Evolutionary conservation across 2,113 vertebrate genomes (phyloP), one percentile per base, ranked within the genome.

Genomic region (Panurus biarmicus): DNA sequence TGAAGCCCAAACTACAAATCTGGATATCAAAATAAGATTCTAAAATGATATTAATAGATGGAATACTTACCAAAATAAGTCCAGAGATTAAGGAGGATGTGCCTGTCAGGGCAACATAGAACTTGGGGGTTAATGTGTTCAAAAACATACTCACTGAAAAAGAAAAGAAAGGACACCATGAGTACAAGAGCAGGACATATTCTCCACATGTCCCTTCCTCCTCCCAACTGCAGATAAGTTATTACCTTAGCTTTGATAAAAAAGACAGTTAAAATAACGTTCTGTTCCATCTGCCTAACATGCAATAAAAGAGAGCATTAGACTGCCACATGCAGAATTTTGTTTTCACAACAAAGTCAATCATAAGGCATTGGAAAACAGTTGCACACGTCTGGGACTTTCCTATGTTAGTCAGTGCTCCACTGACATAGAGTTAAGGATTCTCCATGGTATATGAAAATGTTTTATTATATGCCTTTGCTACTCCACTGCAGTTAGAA

Each of bases 41-140:
- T 79, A 60, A 96, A 91, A n/a, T 73, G 28, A 54, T 56, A 96
- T 87, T 58, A 88, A 96, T 38, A 44, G 48, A 82, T 76, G 22
- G 24, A 85, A 29, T 96, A 98, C 99, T 99, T 97, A 99, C 99
- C 99, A 99, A 97, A 97, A 99, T 99, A 97, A 99, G 99, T 96
- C 99, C 99, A 36, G 99, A 99, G 97, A 99, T 99, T 98, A 99
- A 97, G 57, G 99, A 99, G 35, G 99, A 99, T 42, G 99, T 99
- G 87, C 99, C 99, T 56, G 99, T 99, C 97, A 99, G 97, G 94
- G 99, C 99, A 97, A 99, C 99, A 65, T 99, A 99, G 98, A 99
- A 99, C 98, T 99, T 99, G 96, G 99, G 99, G 23, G 99, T 99
- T 97, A 99, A 97, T 16, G 99, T 99, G 97, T 99, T 99, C 98